Evolutionary conservation across 2,113 vertebrate species (phyloP).

Genomic region (Lamprotornis superbus): DNA sequence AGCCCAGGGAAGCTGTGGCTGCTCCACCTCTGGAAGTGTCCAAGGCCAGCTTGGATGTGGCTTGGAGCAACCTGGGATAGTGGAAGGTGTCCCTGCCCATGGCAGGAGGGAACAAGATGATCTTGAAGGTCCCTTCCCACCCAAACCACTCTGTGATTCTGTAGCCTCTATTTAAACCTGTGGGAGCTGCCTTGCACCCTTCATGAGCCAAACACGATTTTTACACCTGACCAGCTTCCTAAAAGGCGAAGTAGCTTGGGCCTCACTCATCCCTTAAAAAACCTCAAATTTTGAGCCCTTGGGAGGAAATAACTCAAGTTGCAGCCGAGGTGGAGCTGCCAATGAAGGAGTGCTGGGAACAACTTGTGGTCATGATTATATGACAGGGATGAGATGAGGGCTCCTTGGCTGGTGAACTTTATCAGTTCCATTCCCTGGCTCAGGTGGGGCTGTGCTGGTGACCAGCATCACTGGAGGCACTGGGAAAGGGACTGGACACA

Average conservation of each 20-base stretch:
- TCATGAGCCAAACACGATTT: neutral
- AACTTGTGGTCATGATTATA: rapidly evolving
- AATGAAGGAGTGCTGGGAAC: neutral
- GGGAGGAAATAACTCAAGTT: neutral
- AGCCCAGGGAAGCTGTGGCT: neutral
- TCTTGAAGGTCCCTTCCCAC: neutral
- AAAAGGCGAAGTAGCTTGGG: neutral
- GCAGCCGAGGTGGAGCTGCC: neutral
- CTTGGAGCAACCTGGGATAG: rapidly evolving
- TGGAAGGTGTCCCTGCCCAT: neutral
- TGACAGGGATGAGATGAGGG: neutral
- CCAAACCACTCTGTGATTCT: neutral
- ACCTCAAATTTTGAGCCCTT: neutral
- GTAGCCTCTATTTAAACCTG: neutral
- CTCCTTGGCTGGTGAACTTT: neutral
- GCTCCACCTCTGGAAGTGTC: neutral
- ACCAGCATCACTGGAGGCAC: neutral
- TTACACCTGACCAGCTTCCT: neutral
- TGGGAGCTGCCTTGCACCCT: neutral
- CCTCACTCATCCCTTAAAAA: neutral
- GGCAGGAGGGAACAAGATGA: neutral
- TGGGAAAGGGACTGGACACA: neutral
- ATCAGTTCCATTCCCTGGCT: neutral
- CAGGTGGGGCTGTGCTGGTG: neutral
- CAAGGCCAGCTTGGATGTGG: rapidly evolving